Conservation (phyloP, 2,113 vertebrate genomes). For the Marcusenius ussheri region DNA sequence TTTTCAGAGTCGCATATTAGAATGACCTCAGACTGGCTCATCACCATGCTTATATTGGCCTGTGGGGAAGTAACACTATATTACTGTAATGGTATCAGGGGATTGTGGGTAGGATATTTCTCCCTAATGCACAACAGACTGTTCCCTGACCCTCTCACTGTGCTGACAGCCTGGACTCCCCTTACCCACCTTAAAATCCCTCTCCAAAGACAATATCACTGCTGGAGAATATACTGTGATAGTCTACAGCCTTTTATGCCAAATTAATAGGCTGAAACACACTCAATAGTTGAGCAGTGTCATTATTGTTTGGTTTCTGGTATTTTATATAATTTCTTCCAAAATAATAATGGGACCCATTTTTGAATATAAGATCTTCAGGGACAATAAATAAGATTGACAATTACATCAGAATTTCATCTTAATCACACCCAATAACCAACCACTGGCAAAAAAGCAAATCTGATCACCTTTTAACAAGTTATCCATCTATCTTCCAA, state of each 20-base stretch:
- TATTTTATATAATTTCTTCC: background rate
- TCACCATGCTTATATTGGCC: slow-evolving; percentile 2
- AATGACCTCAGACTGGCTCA: background rate
- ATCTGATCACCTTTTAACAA: background rate
- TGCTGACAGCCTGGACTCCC: background rate
- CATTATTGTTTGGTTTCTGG: background rate
- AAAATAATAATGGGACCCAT: background rate
- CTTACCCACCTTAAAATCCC: background rate
- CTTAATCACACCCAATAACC: background rate
- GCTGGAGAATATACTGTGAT: slow-evolving; percentile 1
- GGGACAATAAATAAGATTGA: background rate
- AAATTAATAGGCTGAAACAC: slow-evolving; percentile 10
- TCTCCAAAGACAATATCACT: slow-evolving; percentile 23
- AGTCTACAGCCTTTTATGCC: background rate
- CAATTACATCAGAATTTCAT: background rate
- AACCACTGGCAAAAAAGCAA: background rate
- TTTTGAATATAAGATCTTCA: background rate
- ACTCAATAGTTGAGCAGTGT: background rate
- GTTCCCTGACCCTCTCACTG: slow-evolving; percentile 1
- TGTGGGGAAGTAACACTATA: slow-evolving; percentile 16
- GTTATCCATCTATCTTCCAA: background rate
- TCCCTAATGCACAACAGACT: slow-evolving; percentile 22
- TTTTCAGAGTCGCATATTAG: background rate
- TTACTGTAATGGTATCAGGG: slow-evolving; percentile 14
- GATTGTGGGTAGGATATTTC: slow-evolving; percentile 25